Evolutionary conservation across 2,888 invertebrate species (phyloP), one percentile per base, ranked within the genome.

Genomic region (Isoperla grammatica): DNA sequence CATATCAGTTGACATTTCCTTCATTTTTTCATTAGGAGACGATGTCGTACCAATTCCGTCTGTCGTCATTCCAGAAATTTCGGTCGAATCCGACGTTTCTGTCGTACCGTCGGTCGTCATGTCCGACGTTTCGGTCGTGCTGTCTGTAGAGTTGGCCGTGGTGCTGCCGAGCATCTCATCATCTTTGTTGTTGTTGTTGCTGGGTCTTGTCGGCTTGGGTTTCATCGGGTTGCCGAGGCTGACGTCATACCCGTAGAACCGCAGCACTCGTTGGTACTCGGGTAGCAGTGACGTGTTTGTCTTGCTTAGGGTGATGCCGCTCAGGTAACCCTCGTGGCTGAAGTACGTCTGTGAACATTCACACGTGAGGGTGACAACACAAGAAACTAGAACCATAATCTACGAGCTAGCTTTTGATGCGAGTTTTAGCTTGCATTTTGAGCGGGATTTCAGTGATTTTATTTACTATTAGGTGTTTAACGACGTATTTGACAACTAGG

Each of bases 181-280:
- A 12, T 40, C 6, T 6, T 40, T 15, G 4, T 12, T 15, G 5
- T 12, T 12, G 40, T 40, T 3, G 11, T 40, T 15, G 4, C 40
- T 15, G 5, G 40, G n/a, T 39, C n/a, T n/a, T n/a, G n/a, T n/a
- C n/a, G n/a, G n/a, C n/a, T n/a, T 29, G 29, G 29, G 29, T 29
- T 29, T 29, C 29, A 29, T 29, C 4, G 29, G 29, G 29, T 29
- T 57, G 8, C 73, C 75, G 61, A 75, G 74, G 1, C 73, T 82
- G 59, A 89, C 78, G 73, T 90, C 88, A 68, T 88, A 92, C 1
- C 91, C 91, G 68, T 91, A 91, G 72, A 90, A 90, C 65, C 82
- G 78, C 37, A 92, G 72, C 53, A 88, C 78, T 39, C 83, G 81
- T 72, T 86, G 85, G 70, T 88, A 91, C 63, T 84, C 83, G n/a